Conservation (phyloP, 2,888 invertebrate species). For the Melikaiella ostensackeni region DNA sequence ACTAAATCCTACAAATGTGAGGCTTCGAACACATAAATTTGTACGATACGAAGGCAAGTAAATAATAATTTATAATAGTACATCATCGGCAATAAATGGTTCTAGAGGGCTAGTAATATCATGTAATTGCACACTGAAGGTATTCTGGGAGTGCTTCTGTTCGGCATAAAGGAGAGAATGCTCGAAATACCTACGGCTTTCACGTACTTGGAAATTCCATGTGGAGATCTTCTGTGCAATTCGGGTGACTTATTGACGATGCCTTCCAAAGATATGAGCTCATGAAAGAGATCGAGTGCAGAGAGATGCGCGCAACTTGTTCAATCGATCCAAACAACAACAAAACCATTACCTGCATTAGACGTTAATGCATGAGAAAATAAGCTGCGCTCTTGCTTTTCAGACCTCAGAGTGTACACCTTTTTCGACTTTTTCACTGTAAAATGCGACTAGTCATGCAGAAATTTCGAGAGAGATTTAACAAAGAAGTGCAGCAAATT, state of each 20-base stretch:
- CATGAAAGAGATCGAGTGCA: conserved; percentile 4
- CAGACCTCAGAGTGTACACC: no score
- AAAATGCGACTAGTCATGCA: no score
- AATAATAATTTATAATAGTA: conserved; percentile 31
- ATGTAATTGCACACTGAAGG: conserved; percentile 37
- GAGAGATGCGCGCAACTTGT: conserved; percentile 4
- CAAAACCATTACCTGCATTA: conserved; percentile 3
- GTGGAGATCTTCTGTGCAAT: conserved; percentile 37
- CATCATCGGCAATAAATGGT: conserved; percentile 14
- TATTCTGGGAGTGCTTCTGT: conserved; percentile 37
- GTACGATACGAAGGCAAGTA: background rate
- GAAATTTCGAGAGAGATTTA: no score
- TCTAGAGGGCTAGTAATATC: conserved; percentile 22
- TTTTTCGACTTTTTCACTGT: no score
- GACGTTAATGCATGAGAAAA: background rate
- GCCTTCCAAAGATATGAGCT: conserved; percentile 33
- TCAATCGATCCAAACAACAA: conserved; percentile 27
- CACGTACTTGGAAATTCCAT: conserved; percentile 34
- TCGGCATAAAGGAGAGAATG: conserved; percentile 30
- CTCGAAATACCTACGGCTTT: conserved; percentile 36
- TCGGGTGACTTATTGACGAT: conserved; percentile 33
- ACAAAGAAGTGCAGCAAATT: no score
- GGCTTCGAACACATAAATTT: background rate
- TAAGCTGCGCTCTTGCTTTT: background rate
- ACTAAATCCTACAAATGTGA: background rate